These are phyloP conservation scores for Pagetopsis macropterus DNA, from an alignment of 2,797 vertebrate genomes.

Conservation along the genomic window DNA sequence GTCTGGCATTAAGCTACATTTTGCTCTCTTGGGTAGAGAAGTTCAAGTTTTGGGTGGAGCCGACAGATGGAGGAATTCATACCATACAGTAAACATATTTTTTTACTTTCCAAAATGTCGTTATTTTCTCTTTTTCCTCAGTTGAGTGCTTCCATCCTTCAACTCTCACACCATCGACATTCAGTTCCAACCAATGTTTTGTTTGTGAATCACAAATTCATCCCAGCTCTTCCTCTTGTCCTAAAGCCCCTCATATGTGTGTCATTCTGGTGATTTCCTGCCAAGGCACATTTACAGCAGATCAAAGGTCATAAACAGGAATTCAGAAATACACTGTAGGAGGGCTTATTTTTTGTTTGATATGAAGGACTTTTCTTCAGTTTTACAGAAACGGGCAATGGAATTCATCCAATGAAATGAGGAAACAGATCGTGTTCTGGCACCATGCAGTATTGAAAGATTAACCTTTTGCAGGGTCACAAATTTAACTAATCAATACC, in stretches of 20 bases:
- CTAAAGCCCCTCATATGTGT: slow-evolving; percentile 19
- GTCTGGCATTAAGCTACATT: slow-evolving; percentile 33
- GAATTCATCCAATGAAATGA: slow-evolving; percentile 22
- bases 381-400: slow-evolving; percentile 30
- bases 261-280: slow-evolving; percentile 46
- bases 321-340: slow-evolving; percentile 42
- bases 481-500: neutral
- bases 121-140: slow-evolving; percentile 34
- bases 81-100: slow-evolving; percentile 67
- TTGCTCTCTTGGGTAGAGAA: slow-evolving; percentile 41
- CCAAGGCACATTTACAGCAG: slow-evolving; percentile 44
- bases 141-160: slow-evolving; percentile 25
- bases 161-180: slow-evolving; percentile 43
- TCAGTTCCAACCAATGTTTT: neutral
- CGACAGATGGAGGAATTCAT: slow-evolving; percentile 61
- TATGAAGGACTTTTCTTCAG: slow-evolving; percentile 25
- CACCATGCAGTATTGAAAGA: neutral
- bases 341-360: slow-evolving; percentile 55
- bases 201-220: slow-evolving; percentile 9
- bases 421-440: slow-evolving; percentile 12
- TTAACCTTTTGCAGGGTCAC: neutral
- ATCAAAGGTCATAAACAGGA: slow-evolving; percentile 62
- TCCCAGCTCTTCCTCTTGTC: slow-evolving; percentile 7
- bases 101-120: slow-evolving; percentile 44
- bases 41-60: slow-evolving; percentile 70